These are phyloP conservation scores for Microcaecilia unicolor DNA, from an alignment of 2,797 vertebrate genomes.

Conservation along the genomic window DNA sequence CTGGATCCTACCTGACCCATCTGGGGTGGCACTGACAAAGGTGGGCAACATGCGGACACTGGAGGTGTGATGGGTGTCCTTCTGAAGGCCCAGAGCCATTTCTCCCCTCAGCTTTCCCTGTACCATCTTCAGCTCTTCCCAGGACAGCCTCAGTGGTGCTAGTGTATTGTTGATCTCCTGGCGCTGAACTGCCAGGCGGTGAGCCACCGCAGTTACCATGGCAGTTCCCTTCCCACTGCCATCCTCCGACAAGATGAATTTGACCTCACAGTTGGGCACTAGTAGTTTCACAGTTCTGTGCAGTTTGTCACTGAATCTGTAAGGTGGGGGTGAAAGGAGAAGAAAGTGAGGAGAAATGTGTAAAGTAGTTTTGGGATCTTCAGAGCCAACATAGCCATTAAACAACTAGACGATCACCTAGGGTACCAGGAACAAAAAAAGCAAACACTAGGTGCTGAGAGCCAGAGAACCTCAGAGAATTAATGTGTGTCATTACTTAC, in stretches of 20 bases:
- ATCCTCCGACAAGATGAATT: slow-evolving; percentile 53
- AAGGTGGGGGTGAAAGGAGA: background rate
- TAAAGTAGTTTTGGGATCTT: too few relatives aligned
- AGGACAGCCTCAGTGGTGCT: slow-evolving; percentile 30
- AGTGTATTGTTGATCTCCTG: slow-evolving; percentile 27
- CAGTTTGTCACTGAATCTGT: slow-evolving; percentile 42
- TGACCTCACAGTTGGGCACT: slow-evolving; percentile 49
- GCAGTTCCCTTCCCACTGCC: slow-evolving; percentile 64
- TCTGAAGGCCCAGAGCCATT: slow-evolving; percentile 47
- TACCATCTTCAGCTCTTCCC: slow-evolving; percentile 6
- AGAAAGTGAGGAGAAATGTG: too few relatives aligned
- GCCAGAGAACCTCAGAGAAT: too few relatives aligned
- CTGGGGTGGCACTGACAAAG: slow-evolving; percentile 32
- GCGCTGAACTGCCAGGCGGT: slow-evolving; percentile 31
- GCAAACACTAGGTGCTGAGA: too few relatives aligned
- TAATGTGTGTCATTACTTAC: too few relatives aligned
- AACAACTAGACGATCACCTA: too few relatives aligned
- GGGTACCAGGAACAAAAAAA: too few relatives aligned
- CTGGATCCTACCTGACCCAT: slow-evolving; percentile 50
- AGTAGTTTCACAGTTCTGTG: slow-evolving; percentile 32
- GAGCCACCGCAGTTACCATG: slow-evolving; percentile 67
- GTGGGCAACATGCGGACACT: slow-evolving; percentile 58
- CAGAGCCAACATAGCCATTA: too few relatives aligned
- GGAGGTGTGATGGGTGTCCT: slow-evolving; percentile 3
- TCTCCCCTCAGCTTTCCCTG: slow-evolving; percentile 46